Base-by-base conservation (phyloP, 1,140 invertebrate genomes). In the Druon quercuslanigerum region DNA sequence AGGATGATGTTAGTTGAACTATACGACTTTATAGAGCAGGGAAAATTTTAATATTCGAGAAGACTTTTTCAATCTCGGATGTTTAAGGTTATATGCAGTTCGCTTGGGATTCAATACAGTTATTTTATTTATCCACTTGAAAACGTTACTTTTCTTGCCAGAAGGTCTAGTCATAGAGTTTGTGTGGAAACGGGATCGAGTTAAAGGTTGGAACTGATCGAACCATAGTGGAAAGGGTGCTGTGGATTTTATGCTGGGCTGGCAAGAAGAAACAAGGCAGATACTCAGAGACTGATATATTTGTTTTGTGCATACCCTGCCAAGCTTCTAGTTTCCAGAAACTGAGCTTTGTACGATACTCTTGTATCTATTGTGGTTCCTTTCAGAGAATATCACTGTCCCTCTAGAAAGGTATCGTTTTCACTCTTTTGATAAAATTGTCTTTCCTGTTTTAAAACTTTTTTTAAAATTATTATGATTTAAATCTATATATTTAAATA, bases 221-320 rank as follows among this genome's bases (percentile, higher is more conserved):
- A 66, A 54, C 20, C 20, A 60, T 60, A 13, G 19, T 40, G n/a
- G n/a, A 25, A 66, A 33, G 60, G 16, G 60, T 72, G 72, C 74
- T 71, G 70, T 66, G 25, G 72, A 80, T 73, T 74, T 77, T 73
- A 76, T 76, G 60, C 73, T 60, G 8, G 57, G 60, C 74, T 46
- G 57, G 17, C 57, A 54, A 66, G 76, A 76, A 72, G 78, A 76
- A 79, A 71, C 72, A 72, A 40, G 56, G 71, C 75, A 75, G 71
- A 77, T 60, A 60, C 50, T 78, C 75, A 75, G 72, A 77, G 73
- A 66, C 50, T 81, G 79, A 81, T 81, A 78, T 81, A 81, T 81
- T 81, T 78, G 79, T 81, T 81, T 81, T 78, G 79, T 54, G 72
- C 76, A 74, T 75, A 78, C 51, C 14, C 50, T 74, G 73, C 46